Base-by-base conservation (phyloP, 2,113 vertebrate genomes). In the Sardina pilchardus region DNA sequence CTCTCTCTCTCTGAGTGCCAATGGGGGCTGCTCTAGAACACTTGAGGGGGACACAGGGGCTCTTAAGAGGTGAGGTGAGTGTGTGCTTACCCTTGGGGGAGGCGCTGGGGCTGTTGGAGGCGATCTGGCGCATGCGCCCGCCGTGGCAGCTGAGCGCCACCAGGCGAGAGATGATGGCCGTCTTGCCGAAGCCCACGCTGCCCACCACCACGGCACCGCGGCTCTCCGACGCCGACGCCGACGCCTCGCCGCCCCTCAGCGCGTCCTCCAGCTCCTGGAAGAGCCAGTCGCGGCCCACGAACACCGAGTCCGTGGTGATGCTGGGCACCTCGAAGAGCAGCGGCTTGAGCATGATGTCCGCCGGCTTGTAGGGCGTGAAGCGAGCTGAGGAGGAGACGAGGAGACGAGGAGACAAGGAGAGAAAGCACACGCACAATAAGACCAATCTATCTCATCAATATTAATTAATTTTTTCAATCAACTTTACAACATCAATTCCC, bases 291-390 rank as follows among this genome's bases (percentile, higher is more conserved):
- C 98, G 96, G 86, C 98, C 98, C 90, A 99, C 95, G 81, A 99
- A 99, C 93, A 99, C 97, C 0, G 97, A 98, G 92, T 99, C 98
- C 10, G 96, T 99, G 56, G 98, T 99, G 94, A 99, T 97, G 94
- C 98, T 99, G 48, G 98, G 98, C 83, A 99, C 98, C 93, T 99
- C 98, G 42, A 99, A 99, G 90, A 99, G 90, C 59, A 99, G 90
- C 0, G 98, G 98, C 93, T 99, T 99, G 91, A 99, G 95, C 95
- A 99, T 94, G 94, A 99, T 98, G 93, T 99, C 98, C 91, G 96
- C 96, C 24, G 98, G 96, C 94, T 99, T 99, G 91, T 99, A 99
- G 17, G 97, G 96, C 88, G 96, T 91, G 87, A 99, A 98, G 83
- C 96, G 97, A 87, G 94, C 98, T 99, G 92, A 34, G 87, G 85